phyloP scores from a whole-genome alignment of 1,140 invertebrate genomes.

The Pseudobourletiella spinata region DNA sequence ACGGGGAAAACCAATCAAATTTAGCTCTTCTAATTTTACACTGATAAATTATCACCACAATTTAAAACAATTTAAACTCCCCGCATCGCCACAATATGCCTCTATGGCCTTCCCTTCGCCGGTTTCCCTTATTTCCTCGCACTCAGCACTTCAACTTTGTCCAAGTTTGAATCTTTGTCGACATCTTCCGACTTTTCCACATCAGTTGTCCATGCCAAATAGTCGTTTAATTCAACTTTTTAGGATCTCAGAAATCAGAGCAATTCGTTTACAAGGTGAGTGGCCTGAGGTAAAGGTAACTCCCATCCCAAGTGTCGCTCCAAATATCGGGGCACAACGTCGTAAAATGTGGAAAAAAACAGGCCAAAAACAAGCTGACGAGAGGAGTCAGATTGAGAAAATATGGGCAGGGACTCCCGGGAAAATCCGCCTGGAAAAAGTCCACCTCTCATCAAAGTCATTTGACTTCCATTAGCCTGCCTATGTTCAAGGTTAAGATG shows the following conservation, averaged over 20 bases:
- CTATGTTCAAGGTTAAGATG: neutral
- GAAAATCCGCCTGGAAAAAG: no score
- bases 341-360: no score
- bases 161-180: neutral
- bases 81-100: neutral
- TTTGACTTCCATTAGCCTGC: neutral
- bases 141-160: neutral
- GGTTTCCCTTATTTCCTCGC: neutral
- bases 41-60: slow-evolving; percentile 2
- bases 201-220: neutral
- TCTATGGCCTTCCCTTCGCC: neutral
- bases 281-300: no score
- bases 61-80: neutral
- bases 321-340: no score
- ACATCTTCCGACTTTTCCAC: neutral
- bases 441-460: neutral
- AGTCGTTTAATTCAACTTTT: neutral
- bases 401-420: no score
- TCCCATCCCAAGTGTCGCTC: no score
- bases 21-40: slow-evolving; percentile 1
- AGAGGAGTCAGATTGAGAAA: no score
- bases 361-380: no score
- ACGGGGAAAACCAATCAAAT: neutral
- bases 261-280: no score
- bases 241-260: no score